Evolutionary conservation across 2,797 vertebrate genomes (phyloP).

Genomic region (Lacerta viridis): DNA sequence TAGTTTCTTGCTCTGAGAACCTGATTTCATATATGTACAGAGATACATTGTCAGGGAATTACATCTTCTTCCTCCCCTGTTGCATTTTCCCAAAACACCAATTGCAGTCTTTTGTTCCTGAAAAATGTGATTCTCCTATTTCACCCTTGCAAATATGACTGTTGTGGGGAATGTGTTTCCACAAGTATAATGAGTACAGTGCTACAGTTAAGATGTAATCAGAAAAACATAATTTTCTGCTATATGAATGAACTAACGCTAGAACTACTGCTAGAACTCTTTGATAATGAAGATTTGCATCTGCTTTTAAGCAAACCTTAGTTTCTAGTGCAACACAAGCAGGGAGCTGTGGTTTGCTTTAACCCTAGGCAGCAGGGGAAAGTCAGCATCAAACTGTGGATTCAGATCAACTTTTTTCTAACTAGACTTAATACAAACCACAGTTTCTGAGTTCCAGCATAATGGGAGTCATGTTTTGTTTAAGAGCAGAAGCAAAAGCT

Average conservation of each 20-base stretch:
- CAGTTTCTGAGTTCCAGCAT: not conserved
- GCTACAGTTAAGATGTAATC: not conserved
- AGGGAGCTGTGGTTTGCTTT: no score
- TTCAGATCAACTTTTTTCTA: not conserved
- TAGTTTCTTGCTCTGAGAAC: no score
- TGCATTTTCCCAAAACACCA: no score
- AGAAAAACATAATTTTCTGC: not conserved
- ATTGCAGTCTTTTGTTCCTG: not conserved
- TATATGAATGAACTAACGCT: not conserved
- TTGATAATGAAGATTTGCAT: not conserved
- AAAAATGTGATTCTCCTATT: not conserved
- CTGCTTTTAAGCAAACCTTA: not conserved
- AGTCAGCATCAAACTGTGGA: not conserved
- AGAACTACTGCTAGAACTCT: not conserved
- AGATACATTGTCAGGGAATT: no score
- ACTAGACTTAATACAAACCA: not conserved
- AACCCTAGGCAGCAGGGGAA: not conserved
- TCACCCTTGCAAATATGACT: no score
- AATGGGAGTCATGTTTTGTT: not conserved
- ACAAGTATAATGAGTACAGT: no score
- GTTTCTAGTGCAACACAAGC: not conserved
- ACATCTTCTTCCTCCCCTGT: not conserved
- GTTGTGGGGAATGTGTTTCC: no score
- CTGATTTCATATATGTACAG: no score
- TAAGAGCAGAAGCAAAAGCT: not conserved